These are phyloP conservation scores for Acromyrmex charruanus DNA, from an alignment of 1,140 invertebrate species.

Conservation along the genomic window DNA sequence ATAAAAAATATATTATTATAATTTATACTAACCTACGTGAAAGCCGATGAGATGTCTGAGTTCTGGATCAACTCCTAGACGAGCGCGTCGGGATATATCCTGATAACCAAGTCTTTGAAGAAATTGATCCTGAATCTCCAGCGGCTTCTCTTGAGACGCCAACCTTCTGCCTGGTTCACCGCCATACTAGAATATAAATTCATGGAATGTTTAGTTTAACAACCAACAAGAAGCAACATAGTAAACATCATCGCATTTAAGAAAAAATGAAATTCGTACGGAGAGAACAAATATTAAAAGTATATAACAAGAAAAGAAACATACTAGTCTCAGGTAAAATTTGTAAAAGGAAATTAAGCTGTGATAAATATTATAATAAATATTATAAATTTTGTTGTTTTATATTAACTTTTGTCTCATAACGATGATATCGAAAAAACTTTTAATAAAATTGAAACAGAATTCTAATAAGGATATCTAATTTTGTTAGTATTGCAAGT, in stretches of 20 bases:
- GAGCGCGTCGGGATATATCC: slow-evolving; percentile 87
- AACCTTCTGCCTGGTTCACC: slow-evolving; percentile 88
- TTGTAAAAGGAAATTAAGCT: not conserved
- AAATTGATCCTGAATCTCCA: slow-evolving; percentile 89
- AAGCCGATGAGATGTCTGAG: slow-evolving; percentile 88
- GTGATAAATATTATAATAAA: not conserved
- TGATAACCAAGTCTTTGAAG: slow-evolving; percentile 88
- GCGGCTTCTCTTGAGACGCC: slow-evolving; percentile 87
- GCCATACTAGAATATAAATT: slow-evolving; percentile 85
- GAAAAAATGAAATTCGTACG: not conserved
- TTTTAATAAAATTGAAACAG: slow-evolving; percentile 22
- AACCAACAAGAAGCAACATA: not conserved
- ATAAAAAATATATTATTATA: not conserved
- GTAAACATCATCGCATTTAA: slow-evolving; percentile 7
- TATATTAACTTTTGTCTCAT: not conserved
- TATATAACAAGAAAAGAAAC: not conserved
- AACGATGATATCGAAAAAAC: not conserved
- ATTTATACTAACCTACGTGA: slow-evolving; percentile 86
- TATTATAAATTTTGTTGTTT: not conserved
- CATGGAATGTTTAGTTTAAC: slow-evolving; percentile 53
- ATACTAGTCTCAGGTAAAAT: not conserved
- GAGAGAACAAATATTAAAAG: not conserved
- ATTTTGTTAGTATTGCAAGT: not conserved
- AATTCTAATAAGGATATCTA: not conserved
- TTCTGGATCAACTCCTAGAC: slow-evolving; percentile 90